phyloP scores from a whole-genome alignment of 2,113 vertebrate species.

The Castor canadensis region DNA sequence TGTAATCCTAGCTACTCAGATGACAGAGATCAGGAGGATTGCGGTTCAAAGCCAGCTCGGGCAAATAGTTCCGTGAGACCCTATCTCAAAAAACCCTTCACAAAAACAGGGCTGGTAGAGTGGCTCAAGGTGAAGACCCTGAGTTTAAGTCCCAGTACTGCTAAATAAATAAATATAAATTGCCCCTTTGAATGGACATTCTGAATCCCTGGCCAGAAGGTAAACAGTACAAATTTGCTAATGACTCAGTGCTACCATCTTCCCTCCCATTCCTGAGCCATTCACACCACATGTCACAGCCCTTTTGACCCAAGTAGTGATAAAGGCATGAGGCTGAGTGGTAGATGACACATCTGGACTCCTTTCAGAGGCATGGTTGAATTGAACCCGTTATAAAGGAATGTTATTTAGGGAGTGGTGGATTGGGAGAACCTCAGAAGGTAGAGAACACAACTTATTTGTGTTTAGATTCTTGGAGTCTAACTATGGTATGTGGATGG shows the following conservation, averaged over 20 bases:
- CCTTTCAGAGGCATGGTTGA: not conserved
- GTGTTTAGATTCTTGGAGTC: not conserved
- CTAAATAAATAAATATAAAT: no score
- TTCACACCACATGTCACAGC: not conserved
- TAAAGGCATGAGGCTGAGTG: conserved; percentile 48
- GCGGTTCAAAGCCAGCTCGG: no score
- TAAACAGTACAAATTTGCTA: conserved; percentile 7
- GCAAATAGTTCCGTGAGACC: no score
- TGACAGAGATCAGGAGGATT: no score
- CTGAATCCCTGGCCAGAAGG: not conserved
- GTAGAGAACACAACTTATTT: not conserved
- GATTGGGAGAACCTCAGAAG: not conserved
- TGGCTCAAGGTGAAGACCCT: no score
- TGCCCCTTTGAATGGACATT: conserved; percentile 34
- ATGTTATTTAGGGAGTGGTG: not conserved
- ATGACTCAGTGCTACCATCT: not conserved
- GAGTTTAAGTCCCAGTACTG: no score
- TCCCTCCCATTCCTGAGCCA: conserved; percentile 15
- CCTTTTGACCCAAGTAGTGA: conserved; percentile 57
- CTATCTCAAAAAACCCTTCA: no score
- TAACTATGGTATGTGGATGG: not conserved
- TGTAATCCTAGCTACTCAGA: no score
- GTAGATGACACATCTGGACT: not conserved
- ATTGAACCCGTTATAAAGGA: not conserved
- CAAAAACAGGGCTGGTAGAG: not conserved